Evolutionary conservation across 2,888 invertebrate species (phyloP), one percentile per base, ranked within the genome.

Genomic region (Drosophila parthenogenetica): DNA sequence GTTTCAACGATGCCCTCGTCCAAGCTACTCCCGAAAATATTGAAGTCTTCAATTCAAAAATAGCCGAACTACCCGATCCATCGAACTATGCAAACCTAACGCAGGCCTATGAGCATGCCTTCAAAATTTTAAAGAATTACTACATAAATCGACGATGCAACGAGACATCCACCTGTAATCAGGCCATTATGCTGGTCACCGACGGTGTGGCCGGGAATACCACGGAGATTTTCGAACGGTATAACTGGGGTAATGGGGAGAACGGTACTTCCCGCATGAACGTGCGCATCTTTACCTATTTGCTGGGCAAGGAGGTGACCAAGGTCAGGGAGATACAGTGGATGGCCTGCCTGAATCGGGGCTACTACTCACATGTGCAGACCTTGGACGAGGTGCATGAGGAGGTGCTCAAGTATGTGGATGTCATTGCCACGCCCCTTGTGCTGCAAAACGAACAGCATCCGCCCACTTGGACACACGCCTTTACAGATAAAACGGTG

Each of bases 321-420:
- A 98, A 98, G 90, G 96, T 97, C 0, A 93, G 95, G 42, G 97
- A 98, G 92, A 97, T 98, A 58, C 95, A 95, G 86, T 96, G 96
- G 95, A 98, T 99, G 96, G 98, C 99, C 1, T 99, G 99, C 91
- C 93, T 95, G 48, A 99, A 99, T 93, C 95, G 98, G 93, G 98
- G 98, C n/a, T 98, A 95, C 91, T 98, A 96, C 93, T 96, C 97
- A 1, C 99, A 99, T 91, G 97, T 99, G 14, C 96, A 97, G 79
- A 97, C 98, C 0, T 94, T 99, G 87, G 98, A 98, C 82, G 99
- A 99, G 92, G 98, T 99, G 0, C 96, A 97, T 76, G 98, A 98
- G 91, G 97, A 99, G 91, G 99, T 99, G 19, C 93, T 99, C 85
- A 97, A 98, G 91, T 99, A 99, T 92, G 97, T 99, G 75, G 96